phyloP scores from a whole-genome alignment of 2,888 invertebrate species.

The Camptogramma bilineatum region DNA sequence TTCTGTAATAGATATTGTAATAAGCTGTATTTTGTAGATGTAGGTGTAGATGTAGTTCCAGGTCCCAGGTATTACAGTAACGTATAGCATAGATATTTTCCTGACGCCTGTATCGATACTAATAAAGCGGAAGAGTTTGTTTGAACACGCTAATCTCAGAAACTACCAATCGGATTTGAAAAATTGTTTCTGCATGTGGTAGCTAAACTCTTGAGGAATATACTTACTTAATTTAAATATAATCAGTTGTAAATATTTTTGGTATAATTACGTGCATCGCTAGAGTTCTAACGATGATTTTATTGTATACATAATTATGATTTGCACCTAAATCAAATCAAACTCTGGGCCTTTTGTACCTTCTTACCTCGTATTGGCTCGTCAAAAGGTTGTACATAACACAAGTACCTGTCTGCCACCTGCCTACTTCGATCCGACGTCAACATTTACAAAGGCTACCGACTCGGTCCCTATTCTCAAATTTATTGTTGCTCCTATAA shows the following conservation, averaged over 20 bases:
- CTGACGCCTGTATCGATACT: too few relatives aligned
- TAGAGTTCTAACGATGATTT: background rate
- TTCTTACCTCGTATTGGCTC: conserved; percentile 8
- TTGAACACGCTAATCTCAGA: too few relatives aligned
- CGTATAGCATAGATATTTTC: too few relatives aligned
- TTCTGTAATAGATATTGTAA: background rate
- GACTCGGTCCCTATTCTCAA: conserved; percentile 36
- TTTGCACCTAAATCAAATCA: background rate
- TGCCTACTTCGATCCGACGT: conserved; percentile 43
- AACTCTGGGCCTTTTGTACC: background rate
- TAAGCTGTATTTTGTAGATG: background rate
- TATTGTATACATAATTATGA: background rate
- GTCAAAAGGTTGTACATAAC: conserved; percentile 41
- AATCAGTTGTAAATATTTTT: too few relatives aligned
- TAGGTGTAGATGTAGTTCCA: background rate
- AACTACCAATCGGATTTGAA: too few relatives aligned
- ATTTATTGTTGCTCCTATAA: background rate
- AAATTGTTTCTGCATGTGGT: too few relatives aligned
- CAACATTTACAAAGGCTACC: conserved; percentile 32
- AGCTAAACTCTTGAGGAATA: too few relatives aligned
- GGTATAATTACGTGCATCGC: too few relatives aligned
- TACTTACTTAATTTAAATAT: too few relatives aligned
- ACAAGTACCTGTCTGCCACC: conserved; percentile 55
- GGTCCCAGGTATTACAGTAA: too few relatives aligned
- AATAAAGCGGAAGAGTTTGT: too few relatives aligned